phyloP scores from a whole-genome alignment of 2,797 vertebrate species.

The Mionectes olivaceus region DNA sequence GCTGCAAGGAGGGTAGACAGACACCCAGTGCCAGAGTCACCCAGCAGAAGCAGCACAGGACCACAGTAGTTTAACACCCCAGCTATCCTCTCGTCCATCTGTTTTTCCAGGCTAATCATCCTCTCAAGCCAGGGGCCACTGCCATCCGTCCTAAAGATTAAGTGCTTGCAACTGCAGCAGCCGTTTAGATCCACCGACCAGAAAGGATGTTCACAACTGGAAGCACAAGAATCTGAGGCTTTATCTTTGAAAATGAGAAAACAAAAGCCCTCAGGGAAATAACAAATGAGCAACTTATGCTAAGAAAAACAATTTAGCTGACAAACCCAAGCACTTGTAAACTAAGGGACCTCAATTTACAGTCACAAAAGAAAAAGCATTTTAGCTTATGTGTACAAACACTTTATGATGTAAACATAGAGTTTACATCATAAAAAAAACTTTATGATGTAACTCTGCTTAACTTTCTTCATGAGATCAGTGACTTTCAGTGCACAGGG shows the following conservation, averaged over 20 bases:
- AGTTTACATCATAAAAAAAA: no score
- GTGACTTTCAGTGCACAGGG: neutral
- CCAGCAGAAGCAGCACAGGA: neutral
- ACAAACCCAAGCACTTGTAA: neutral
- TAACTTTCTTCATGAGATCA: neutral
- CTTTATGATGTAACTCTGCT: neutral
- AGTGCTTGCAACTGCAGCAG: accelerated
- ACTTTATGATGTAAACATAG: neutral
- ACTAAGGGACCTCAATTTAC: neutral
- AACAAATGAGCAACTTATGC: neutral
- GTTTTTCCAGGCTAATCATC: neutral
- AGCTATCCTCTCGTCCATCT: neutral
- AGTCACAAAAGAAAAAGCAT: neutral
- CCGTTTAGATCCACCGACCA: accelerated
- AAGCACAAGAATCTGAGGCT: neutral
- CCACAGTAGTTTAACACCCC: neutral
- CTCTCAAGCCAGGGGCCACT: neutral
- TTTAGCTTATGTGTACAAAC: neutral
- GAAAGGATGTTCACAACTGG: neutral
- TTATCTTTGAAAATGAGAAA: neutral
- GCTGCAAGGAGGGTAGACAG: neutral
- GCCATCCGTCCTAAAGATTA: neutral
- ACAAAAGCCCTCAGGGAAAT: neutral
- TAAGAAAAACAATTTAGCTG: neutral
- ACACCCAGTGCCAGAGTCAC: accelerated